Evolutionary conservation across 2,113 vertebrate species (phyloP).

Genomic region (Mus pahari): DNA sequence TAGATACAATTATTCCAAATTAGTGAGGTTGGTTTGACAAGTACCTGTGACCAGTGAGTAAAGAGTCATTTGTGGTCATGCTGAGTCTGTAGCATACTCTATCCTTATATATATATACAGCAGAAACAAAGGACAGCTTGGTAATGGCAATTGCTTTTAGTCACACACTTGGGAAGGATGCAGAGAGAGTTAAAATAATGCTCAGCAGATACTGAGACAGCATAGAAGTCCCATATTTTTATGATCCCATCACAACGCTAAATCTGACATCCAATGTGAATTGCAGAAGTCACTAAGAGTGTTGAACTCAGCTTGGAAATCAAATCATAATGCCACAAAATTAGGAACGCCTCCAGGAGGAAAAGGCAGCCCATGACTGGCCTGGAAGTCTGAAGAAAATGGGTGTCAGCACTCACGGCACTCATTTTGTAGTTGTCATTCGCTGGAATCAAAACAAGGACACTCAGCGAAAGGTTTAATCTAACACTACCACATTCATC

Average conservation of each 20-base stretch:
- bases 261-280: background rate
- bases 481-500: rapidly evolving
- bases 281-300: background rate
- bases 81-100: background rate
- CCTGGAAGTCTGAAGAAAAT: background rate
- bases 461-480: background rate
- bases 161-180: background rate
- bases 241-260: background rate
- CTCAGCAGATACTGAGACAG: background rate
- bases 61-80: background rate
- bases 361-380: background rate
- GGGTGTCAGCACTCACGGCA: background rate
- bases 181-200: background rate
- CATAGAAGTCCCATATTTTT: background rate
- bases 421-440: background rate
- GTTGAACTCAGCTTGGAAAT: background rate
- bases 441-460: background rate
- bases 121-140: background rate
- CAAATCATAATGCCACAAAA: background rate
- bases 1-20: conserved; percentile 61
- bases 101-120: background rate
- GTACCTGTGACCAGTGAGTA: background rate
- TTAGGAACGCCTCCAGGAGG: background rate
- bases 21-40: conserved; percentile 41
- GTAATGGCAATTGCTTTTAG: background rate